These are phyloP conservation scores for Cyclophora albipunctata DNA, from an alignment of 2,888 invertebrate genomes.

Conservation along the genomic window DNA sequence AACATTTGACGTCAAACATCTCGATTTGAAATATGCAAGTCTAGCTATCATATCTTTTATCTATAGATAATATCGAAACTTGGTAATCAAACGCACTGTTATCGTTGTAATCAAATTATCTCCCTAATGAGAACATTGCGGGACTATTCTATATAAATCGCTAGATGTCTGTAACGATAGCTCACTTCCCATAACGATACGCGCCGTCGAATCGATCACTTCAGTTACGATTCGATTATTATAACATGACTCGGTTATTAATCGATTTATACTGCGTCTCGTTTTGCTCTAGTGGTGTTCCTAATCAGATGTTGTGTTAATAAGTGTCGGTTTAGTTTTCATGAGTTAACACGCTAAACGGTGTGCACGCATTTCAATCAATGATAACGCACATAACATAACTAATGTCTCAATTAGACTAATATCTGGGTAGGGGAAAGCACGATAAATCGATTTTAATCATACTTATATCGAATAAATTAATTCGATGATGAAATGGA, in stretches of 20 bases:
- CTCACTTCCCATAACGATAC: slow-evolving; percentile 4
- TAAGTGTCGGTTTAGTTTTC: slow-evolving; percentile 3
- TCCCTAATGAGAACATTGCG: slow-evolving; percentile 4
- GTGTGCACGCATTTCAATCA: too few relatives aligned
- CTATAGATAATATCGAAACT: too few relatives aligned
- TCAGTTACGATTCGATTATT: background rate
- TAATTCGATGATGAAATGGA: too few relatives aligned
- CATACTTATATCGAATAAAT: too few relatives aligned
- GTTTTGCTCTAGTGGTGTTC: slow-evolving; percentile 5
- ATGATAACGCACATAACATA: background rate
- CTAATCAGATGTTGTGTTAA: slow-evolving; percentile 2
- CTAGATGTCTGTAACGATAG: background rate
- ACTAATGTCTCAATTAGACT: background rate
- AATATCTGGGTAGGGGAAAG: background rate
- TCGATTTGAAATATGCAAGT: too few relatives aligned
- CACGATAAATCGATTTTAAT: too few relatives aligned
- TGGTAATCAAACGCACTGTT: too few relatives aligned
- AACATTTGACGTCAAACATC: too few relatives aligned
- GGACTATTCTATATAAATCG: slow-evolving; percentile 1
- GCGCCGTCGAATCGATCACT: background rate
- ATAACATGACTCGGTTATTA: slow-evolving; percentile 3
- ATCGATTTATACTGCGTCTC: slow-evolving; percentile 6
- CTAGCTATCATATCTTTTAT: too few relatives aligned
- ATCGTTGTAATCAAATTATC: background rate
- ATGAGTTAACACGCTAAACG: background rate